Percentiles rank a stretch among this genome's conserved stretches.
These are phyloP conservation scores for Volucella zonaria DNA, from an alignment of 2,888 invertebrate genomes.

Conservation along the genomic window DNA sequence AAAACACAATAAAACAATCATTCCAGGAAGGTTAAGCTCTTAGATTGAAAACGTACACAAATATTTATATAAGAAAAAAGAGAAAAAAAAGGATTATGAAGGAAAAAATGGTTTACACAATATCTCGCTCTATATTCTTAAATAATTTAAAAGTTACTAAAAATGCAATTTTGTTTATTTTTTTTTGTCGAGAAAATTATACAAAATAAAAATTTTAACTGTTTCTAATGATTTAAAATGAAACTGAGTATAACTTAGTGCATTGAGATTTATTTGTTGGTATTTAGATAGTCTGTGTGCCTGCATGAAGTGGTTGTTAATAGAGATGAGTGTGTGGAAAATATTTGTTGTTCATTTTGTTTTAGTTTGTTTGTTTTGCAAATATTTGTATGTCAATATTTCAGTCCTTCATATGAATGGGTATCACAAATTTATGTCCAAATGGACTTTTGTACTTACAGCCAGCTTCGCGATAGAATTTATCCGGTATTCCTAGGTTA, in stretches of 20 bases:
- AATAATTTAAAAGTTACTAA: slow-evolving; percentile 62
- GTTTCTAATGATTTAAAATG: slow-evolving; percentile 1
- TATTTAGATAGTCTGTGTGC: slow-evolving; percentile 1
- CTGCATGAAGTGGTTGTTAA: slow-evolving; percentile 53
- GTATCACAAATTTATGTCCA: slow-evolving; percentile 91
- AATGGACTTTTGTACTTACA: slow-evolving; percentile 93
- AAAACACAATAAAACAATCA: slow-evolving; percentile 33
- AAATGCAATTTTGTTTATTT: too few species aligned
- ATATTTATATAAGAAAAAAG: background rate
- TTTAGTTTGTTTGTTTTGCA: slow-evolving; percentile 70
- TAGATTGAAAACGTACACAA: slow-evolving; percentile 9
- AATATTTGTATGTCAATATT: slow-evolving; percentile 77
- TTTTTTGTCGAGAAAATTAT: slow-evolving; percentile 45
- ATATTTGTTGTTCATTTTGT: slow-evolving; percentile 55
- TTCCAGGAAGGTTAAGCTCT: slow-evolving; percentile 41
- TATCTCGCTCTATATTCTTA: slow-evolving; percentile 62
- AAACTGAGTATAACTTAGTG: slow-evolving; percentile 13
- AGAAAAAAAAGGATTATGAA: slow-evolving; percentile 27
- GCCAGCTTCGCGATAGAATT: slow-evolving; percentile 89
- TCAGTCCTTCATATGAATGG: slow-evolving; percentile 85
- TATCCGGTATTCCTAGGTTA: slow-evolving; percentile 91
- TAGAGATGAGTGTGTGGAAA: slow-evolving; percentile 56
- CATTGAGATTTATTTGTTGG: slow-evolving; percentile 12
- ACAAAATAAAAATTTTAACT: slow-evolving; percentile 34
- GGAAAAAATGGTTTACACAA: slow-evolving; percentile 42